Percentiles rank a stretch among this genome's conserved stretches.
These are phyloP conservation scores for Centropristis striata DNA, from an alignment of 2,113 vertebrate genomes.

Conservation along the genomic window DNA sequence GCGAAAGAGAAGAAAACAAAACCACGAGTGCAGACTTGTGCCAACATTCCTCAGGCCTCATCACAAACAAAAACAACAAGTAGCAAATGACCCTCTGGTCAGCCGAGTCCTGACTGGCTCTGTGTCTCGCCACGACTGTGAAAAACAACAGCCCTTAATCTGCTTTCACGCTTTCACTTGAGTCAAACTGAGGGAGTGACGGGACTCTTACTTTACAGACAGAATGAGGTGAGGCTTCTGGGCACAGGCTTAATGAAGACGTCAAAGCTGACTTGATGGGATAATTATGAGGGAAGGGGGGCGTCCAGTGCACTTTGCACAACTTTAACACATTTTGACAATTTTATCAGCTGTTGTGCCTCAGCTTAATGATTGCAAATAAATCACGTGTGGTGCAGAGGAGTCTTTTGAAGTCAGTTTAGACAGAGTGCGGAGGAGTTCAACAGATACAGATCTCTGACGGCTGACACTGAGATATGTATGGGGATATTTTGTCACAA, in stretches of 20 bases:
- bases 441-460: background rate
- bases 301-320: slow-evolving; percentile 37
- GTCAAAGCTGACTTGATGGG: slow-evolving; percentile 71
- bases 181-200: slow-evolving; percentile 79
- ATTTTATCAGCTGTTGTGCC: slow-evolving; percentile 28
- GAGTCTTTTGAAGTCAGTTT: slow-evolving; percentile 33
- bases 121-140: slow-evolving; percentile 65
- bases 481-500: background rate
- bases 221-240: slow-evolving; percentile 80
- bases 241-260: slow-evolving; percentile 74
- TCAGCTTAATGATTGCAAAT: slow-evolving; percentile 30
- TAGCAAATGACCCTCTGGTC: slow-evolving; percentile 77
- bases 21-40: slow-evolving; percentile 61
- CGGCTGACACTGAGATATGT: slow-evolving; percentile 3
- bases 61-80: slow-evolving; percentile 76
- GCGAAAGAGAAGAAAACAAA: slow-evolving; percentile 48
- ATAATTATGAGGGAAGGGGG: slow-evolving; percentile 69
- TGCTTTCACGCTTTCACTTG: slow-evolving; percentile 78
- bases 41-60: slow-evolving; percentile 76
- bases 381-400: slow-evolving; percentile 16
- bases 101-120: slow-evolving; percentile 76
- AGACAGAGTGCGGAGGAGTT: background rate
- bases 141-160: slow-evolving; percentile 83
- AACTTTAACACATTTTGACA: slow-evolving; percentile 53
- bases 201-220: slow-evolving; percentile 74